A percentile compares a stretch with the other conserved stretches of the same genome.
phyloP scores from a whole-genome alignment of 1,140 invertebrate genomes.

The Nilaparvata lugens region DNA sequence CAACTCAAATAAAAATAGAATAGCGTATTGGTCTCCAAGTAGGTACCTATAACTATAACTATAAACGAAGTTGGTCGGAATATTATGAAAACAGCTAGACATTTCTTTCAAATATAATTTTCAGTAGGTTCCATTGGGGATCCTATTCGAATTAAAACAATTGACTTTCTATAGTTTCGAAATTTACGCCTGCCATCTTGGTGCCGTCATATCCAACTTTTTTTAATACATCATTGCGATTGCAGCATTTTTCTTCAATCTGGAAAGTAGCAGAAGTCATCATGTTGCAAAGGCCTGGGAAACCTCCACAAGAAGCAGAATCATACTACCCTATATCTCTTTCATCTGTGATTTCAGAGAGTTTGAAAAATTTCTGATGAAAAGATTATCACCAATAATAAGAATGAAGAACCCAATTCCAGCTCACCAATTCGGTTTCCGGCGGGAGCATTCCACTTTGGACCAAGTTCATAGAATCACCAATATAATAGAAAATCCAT shows the following conservation, averaged over 20 bases:
- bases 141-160: too few relatives aligned
- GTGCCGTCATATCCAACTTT: too few relatives aligned
- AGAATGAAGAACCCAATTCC: slow-evolving; percentile 24
- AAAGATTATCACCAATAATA: slow-evolving; percentile 21
- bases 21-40: too few relatives aligned
- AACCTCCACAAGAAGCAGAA: slow-evolving; percentile 24
- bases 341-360: slow-evolving; percentile 29
- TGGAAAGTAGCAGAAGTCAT: slow-evolving; percentile 33
- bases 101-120: too few relatives aligned
- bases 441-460: slow-evolving; percentile 27
- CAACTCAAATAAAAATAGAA: too few relatives aligned
- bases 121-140: too few relatives aligned
- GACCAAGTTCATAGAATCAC: slow-evolving; percentile 26
- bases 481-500: slow-evolving; percentile 12
- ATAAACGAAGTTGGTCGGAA: too few relatives aligned
- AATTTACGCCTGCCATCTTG: too few relatives aligned
- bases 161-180: too few relatives aligned
- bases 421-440: slow-evolving; percentile 32
- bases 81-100: too few relatives aligned
- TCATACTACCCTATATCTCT: slow-evolving; percentile 33
- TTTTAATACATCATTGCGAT: slow-evolving; percentile 18
- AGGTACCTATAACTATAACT: too few relatives aligned
- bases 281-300: slow-evolving; percentile 29
- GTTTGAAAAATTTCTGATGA: slow-evolving; percentile 29
- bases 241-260: slow-evolving; percentile 20